phyloP scores from a whole-genome alignment of 2,113 vertebrate genomes.

The Mobula birostris region DNA sequence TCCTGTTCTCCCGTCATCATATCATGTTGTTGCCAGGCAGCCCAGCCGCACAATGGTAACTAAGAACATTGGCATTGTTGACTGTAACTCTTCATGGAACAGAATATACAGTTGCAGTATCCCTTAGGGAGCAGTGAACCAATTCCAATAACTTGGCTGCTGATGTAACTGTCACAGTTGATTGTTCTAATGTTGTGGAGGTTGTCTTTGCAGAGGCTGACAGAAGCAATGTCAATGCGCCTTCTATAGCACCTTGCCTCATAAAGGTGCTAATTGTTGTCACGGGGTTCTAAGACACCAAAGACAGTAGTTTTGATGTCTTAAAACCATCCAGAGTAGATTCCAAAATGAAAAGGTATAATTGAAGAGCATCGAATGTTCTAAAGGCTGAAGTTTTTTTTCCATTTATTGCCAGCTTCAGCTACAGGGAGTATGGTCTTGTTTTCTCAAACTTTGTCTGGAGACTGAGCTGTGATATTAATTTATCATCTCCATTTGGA shows the following conservation, averaged over 20 bases:
- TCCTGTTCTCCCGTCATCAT: neutral
- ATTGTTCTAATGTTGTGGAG: neutral
- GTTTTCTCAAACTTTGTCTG: neutral
- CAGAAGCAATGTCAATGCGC: neutral
- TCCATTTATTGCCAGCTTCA: neutral
- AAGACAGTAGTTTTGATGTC: neutral
- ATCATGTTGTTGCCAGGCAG: neutral
- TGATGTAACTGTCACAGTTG: neutral
- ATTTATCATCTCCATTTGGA: neutral
- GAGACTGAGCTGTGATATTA: neutral
- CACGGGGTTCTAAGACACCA: neutral
- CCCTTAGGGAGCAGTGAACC: neutral
- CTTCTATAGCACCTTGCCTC: neutral
- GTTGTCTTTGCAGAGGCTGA: neutral
- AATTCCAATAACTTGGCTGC: constrained; percentile 20
- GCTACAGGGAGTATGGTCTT: neutral
- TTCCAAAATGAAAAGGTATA: neutral
- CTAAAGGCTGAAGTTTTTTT: neutral
- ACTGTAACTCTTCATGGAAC: neutral
- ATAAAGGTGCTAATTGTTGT: neutral
- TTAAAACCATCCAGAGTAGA: neutral
- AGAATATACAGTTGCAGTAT: neutral
- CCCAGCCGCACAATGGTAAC: neutral
- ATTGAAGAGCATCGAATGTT: neutral
- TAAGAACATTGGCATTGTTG: neutral